Evolutionary conservation across 2,888 invertebrate species (phyloP), one percentile per base, ranked within the genome.

Genomic region (Esperia sulphurella): DNA sequence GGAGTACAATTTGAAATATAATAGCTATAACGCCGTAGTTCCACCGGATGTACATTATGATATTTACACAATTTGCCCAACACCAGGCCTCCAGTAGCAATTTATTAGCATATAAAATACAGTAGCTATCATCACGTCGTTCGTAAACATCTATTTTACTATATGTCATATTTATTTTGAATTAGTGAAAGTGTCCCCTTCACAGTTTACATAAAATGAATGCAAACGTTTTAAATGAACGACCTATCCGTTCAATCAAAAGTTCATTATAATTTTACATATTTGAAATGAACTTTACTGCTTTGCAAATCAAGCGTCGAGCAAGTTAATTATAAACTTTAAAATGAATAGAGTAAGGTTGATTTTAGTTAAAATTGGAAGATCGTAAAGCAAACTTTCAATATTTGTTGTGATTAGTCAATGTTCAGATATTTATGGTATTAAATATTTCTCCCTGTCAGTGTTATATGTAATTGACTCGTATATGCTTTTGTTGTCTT

Each of bases 351-450:
- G 3, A 21, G 21, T 21, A 21, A 21, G 8, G n/a, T 39, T 39
- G 2, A 13, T 8, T 12, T 8, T 39, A 3, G 13, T n/a, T 10
- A 12, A n/a, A 47, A 30, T 6, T 29, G n/a, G 12, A 7, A 5
- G 9, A 28, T 42, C 31, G 29, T 43, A 41, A 38, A 43, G 33
- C 39, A 31, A 46, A 53, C 48, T 53, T 55, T 50, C 52, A 50
- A 54, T 52, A 48, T 48, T 35, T 43, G 30, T 30, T 13, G 31
- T 38, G 28, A 56, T 56, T 48, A 47, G 41, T 56, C 52, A 49
- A 46, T 37, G 52, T 41, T 54, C 14, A 35, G 14, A 44, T 42
- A 46, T 40, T 52, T 52, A 54, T 51, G n/a, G 51, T 41, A 37
- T 49, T 14, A 38, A 21, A 56, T 54, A 46, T 45, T 50, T 54